phyloP scores from a whole-genome alignment of 2,797 vertebrate genomes.

The Dicrostonyx torquatus region DNA sequence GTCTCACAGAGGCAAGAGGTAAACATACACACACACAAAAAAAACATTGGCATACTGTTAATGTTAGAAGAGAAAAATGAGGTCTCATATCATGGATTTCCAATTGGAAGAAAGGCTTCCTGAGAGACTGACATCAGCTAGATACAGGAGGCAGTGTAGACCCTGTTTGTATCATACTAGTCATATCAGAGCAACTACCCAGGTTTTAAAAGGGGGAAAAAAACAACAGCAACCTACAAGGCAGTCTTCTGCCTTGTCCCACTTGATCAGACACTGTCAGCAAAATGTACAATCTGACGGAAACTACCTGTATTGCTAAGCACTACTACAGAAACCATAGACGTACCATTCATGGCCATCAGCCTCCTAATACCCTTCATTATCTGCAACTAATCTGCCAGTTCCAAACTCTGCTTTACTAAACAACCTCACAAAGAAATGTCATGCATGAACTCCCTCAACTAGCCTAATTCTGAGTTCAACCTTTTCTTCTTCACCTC shows the following conservation, averaged over 20 bases:
- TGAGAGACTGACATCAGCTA: background rate
- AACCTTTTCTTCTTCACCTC: background rate
- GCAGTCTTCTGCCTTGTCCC: slow-evolving; percentile 8
- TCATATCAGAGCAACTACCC: slow-evolving; percentile 7
- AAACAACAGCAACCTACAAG: background rate
- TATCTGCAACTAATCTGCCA: slow-evolving; percentile 4
- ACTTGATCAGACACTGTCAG: slow-evolving; percentile 7
- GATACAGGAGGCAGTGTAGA: background rate
- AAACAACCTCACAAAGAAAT: slow-evolving; percentile 3
- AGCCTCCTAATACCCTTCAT: background rate
- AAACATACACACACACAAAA: background rate
- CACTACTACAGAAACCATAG: slow-evolving; percentile 26
- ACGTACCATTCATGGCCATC: background rate
- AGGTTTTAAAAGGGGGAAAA: background rate
- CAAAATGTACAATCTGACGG: slow-evolving; percentile 21
- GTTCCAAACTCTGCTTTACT: slow-evolving; percentile 10
- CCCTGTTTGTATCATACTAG: background rate
- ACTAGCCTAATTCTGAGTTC: background rate
- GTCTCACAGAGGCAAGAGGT: background rate
- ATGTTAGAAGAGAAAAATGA: slow-evolving; percentile 6
- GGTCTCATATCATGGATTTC: background rate
- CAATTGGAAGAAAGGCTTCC: slow-evolving; percentile 15
- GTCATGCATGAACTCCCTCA: slow-evolving; percentile 11
- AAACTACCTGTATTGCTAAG: slow-evolving; percentile 29
- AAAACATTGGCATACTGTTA: background rate